phyloP scores from a whole-genome alignment of 30 jellyfish, hydroid and myxozoan genomes.

The Turritopsis dohrnii region DNA sequence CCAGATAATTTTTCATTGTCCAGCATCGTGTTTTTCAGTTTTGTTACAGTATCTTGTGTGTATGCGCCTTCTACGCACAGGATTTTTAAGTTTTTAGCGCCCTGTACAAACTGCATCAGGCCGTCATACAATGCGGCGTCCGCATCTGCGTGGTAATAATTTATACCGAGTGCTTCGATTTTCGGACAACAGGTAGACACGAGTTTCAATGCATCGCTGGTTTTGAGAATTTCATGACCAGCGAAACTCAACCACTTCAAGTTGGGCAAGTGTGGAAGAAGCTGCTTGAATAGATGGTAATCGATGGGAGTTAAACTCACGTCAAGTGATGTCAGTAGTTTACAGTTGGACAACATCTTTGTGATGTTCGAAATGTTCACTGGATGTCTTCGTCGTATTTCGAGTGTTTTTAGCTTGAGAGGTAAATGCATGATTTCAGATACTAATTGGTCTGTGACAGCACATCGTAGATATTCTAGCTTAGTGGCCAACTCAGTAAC shows the following conservation, averaged over 20 bases:
- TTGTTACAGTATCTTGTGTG: not conserved
- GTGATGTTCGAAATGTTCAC: not conserved
- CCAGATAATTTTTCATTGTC: not conserved
- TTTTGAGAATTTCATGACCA: not conserved
- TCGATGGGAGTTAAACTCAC: slow-evolving; percentile 8
- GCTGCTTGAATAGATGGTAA: not conserved
- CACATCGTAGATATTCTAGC: not conserved
- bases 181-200: not conserved
- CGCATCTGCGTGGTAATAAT: slow-evolving; percentile 8
- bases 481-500: not conserved
- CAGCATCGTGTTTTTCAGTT: not conserved
- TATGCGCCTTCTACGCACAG: not conserved
- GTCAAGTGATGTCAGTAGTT: slow-evolving; percentile 10
- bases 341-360: slow-evolving; percentile 1
- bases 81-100: not conserved
- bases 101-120: not conserved
- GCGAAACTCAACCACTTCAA: slow-evolving; percentile 17
- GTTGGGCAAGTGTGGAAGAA: slow-evolving; percentile 9
- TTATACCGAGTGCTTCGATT: slow-evolving; percentile 3
- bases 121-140: not conserved
- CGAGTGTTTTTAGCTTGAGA: not conserved
- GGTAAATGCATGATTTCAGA: not conserved
- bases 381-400: slow-evolving; percentile 19
- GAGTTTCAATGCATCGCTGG: not conserved
- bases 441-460: not conserved